A percentile compares a stretch with the other conserved stretches of the same genome.
These are phyloP conservation scores for Drosophila neocordata DNA, from an alignment of 1,140 invertebrate species.

Conservation along the genomic window DNA sequence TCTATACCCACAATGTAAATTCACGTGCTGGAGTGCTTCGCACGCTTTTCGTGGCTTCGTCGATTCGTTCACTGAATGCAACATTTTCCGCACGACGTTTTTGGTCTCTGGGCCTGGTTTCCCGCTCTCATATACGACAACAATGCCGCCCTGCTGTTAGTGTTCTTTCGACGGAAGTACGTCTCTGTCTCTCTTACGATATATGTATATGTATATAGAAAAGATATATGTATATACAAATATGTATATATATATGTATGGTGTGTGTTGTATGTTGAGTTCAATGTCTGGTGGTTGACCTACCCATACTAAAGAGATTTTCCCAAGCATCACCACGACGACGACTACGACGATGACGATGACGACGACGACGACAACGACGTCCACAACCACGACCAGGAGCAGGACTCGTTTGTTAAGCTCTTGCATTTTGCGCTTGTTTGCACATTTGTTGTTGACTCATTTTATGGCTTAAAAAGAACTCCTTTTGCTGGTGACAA, in stretches of 20 bases:
- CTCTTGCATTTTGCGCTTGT: conserved; percentile 42
- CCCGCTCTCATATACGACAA: too few relatives aligned
- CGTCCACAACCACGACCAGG: background rate
- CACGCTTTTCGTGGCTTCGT: conserved; percentile 37
- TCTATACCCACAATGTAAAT: conserved; percentile 10
- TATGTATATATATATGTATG: conserved; percentile 18
- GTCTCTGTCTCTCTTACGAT: conserved; percentile 24
- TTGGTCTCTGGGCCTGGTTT: background rate
- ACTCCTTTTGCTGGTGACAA: conserved; percentile 48
- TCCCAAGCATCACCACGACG: conserved; percentile 24
- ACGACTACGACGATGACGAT: background rate
- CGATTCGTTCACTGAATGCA: conserved; percentile 34
- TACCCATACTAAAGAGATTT: conserved; percentile 68
- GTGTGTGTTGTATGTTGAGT: conserved; percentile 41
- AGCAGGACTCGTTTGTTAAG: conserved; percentile 15
- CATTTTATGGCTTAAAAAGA: conserved; percentile 30
- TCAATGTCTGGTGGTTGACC: conserved; percentile 82
- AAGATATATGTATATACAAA: background rate
- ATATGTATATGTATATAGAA: conserved; percentile 3
- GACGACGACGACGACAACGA: background rate
- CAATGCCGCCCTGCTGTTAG: too few relatives aligned
- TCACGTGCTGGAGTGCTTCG: conserved; percentile 46
- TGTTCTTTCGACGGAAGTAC: conserved; percentile 30
- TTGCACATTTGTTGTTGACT: conserved; percentile 62
- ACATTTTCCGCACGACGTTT: conserved; percentile 50